Evolutionary conservation across 2,797 vertebrate genomes (phyloP), one percentile per base, ranked within the genome.

Genomic region (Remorina albescens): DNA sequence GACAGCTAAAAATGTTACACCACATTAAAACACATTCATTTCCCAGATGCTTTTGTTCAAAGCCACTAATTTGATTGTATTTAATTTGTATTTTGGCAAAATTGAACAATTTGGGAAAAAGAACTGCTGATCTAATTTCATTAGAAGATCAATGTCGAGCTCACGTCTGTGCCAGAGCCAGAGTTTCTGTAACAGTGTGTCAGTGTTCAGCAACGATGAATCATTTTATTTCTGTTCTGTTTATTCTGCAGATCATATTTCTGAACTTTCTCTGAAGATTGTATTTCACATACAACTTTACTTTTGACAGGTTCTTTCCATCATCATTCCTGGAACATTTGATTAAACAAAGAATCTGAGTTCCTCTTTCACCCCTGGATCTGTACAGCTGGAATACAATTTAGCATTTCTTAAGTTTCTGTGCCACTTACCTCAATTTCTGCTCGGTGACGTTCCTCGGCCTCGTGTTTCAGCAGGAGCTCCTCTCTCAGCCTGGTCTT

Each of bases 401-500:
- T 44, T n/a, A 19, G 2, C 0, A 25, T 4, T 49, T 49, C n/a
- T 21, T 55, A 30, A 53, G 7, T 25, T 8, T 34, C 28, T 36
- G 30, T 12, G 30, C 49, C 6, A n/a, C 39, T 56, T 46, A 67
- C 64, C 9, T 44, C 13, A 55, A 12, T 32, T 32, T 42, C 50
- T 44, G 37, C 19, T 1, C 0, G 2, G 13, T 0, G 0, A 5
- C n/a, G 0, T 19, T 12, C 25, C n/a, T 34, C 13, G 0, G 8
- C 28, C 15, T 56, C 51, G 6, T 55, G 39, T 21, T 67, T 55
- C 26, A 67, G 12, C 64, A 13, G 18, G n/a, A 25, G 39, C 9
- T 8, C 46, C 34, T 44, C 64, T 44, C 39, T 67, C 16, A 67
- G 19, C 16, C 15, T 67, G 39, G 13, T 30, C 41, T 67, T 47